Evolutionary conservation across 2,888 invertebrate genomes (phyloP).

Genomic region (Anorthoa munda): DNA sequence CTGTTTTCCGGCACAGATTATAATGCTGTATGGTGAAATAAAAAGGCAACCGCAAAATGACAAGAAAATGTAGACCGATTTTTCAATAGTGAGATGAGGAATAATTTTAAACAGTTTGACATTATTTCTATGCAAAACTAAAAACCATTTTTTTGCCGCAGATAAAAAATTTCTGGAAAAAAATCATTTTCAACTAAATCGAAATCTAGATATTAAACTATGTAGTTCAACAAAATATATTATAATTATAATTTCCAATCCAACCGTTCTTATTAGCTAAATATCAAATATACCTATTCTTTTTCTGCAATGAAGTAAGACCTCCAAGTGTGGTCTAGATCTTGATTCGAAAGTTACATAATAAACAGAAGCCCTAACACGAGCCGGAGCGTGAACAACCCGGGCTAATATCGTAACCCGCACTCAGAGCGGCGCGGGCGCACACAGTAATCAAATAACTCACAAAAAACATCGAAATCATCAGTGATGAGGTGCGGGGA

Average conservation of each 20-base stretch:
- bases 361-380: constrained; percentile 38
- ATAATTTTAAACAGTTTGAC: no score
- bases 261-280: neutral
- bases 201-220: no score
- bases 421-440: constrained; percentile 66
- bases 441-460: constrained; percentile 79
- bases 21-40: neutral
- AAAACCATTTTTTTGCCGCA: no score
- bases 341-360: neutral
- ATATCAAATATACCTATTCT: neutral
- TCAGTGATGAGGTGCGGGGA: constrained; percentile 58
- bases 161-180: no score
- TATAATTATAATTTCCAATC: neutral
- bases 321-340: constrained; percentile 8
- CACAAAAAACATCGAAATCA: constrained; percentile 81
- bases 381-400: constrained; percentile 53
- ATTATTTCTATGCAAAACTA: no score
- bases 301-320: neutral
- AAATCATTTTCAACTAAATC: no score
- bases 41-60: neutral
- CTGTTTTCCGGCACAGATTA: neutral
- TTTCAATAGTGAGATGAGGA: no score
- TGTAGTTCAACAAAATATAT: no score
- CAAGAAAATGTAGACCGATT: neutral
- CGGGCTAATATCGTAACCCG: constrained; percentile 55